phyloP scores from a whole-genome alignment of 2,113 vertebrate species.

The Nyctibius bracteatus region DNA sequence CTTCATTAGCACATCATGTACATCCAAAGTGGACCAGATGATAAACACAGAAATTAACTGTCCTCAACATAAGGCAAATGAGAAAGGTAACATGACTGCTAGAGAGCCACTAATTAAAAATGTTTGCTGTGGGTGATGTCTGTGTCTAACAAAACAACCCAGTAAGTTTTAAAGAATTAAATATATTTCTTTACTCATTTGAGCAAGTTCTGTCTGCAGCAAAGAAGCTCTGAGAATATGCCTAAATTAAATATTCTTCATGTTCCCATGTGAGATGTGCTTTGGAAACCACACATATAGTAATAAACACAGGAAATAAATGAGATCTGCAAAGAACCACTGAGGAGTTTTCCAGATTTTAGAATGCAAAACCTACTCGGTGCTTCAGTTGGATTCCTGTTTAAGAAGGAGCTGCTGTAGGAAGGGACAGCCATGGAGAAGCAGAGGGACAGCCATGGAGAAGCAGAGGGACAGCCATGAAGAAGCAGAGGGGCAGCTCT shows the following conservation, averaged over 20 bases:
- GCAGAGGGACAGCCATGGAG: not conserved
- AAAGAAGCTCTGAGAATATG: not conserved
- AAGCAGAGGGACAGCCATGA: too few relatives aligned
- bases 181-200: not conserved
- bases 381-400: not conserved
- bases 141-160: not conserved
- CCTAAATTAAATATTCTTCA: not conserved
- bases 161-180: not conserved
- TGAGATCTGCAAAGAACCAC: not conserved
- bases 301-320: not conserved
- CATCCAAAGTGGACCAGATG: not conserved
- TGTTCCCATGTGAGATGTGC: not conserved
- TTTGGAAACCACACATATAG: not conserved
- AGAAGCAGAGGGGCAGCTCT: too few relatives aligned
- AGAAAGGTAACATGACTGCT: not conserved
- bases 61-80: not conserved
- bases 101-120: not conserved
- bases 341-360: not conserved
- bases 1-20: constrained; percentile 21
- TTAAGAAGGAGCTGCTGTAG: not conserved
- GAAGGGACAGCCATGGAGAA: not conserved
- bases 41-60: constrained; percentile 37
- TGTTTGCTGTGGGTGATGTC: not conserved
- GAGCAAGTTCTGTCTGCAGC: not conserved
- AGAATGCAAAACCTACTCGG: not conserved